Conservation (phyloP, 2,888 invertebrate species). For the Sympetrum striolatum region DNA sequence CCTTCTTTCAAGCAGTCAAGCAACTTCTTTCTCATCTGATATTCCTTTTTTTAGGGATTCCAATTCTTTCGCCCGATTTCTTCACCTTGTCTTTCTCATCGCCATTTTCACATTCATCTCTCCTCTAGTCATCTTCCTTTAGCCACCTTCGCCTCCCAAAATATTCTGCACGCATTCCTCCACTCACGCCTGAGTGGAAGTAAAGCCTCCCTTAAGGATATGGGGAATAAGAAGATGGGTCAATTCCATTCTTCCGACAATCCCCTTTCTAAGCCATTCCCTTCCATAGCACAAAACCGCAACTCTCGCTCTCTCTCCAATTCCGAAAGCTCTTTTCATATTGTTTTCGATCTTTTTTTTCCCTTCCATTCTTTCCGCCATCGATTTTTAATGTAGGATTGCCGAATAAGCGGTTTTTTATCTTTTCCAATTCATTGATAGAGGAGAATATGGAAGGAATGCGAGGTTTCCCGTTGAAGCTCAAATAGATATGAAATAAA, state of each 20-base stretch:
- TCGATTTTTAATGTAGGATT: too few species aligned
- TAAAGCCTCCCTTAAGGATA: not conserved
- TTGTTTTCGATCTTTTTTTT: not conserved
- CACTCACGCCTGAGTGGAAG: not conserved
- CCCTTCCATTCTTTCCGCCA: not conserved
- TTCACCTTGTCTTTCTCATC: not conserved
- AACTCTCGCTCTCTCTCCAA: not conserved
- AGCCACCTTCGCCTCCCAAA: not conserved
- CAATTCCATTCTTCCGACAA: not conserved
- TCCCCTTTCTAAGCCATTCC: not conserved
- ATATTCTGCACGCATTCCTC: conserved; percentile 23
- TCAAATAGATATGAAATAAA: too few species aligned
- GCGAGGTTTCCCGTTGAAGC: too few species aligned
- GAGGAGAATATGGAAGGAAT: too few species aligned
- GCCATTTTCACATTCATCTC: not conserved
- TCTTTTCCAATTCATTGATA: too few species aligned
- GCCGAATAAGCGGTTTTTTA: too few species aligned
- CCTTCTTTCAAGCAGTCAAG: too few species aligned
- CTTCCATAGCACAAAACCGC: not conserved
- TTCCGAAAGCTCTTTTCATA: not conserved
- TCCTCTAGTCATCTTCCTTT: not conserved
- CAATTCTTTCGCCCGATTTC: conserved; percentile 23
- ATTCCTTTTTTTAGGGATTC: not conserved
- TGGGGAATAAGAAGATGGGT: not conserved
- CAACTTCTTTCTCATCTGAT: too few species aligned